phyloP scores from a whole-genome alignment of 2,888 invertebrate species.

The Zaprionus lineosus region DNA sequence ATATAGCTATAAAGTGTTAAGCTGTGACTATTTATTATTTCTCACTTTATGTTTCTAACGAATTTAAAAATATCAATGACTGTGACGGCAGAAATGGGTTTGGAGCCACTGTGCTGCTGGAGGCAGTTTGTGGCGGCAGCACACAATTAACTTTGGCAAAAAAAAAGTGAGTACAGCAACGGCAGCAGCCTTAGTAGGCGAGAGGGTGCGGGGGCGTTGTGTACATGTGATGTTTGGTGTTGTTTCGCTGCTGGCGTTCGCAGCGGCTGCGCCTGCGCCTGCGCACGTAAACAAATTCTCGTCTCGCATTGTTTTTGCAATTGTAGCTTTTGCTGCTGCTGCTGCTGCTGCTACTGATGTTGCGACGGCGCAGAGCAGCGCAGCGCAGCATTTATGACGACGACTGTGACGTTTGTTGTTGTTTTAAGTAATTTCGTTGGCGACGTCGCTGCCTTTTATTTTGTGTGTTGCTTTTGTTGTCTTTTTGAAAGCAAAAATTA shows the following conservation, averaged over 20 bases:
- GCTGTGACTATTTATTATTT: no score
- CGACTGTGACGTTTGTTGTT: conserved; percentile 14
- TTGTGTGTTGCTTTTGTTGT: conserved; percentile 41
- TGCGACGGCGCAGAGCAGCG: conserved; percentile 27
- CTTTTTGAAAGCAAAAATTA: conserved; percentile 72
- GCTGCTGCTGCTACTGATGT: conserved; percentile 2
- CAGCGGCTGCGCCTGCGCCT: conserved; percentile 51
- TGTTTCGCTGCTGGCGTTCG: conserved; percentile 8
- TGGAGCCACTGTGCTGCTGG: conserved; percentile 48
- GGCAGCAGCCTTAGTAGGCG: conserved; percentile 29
- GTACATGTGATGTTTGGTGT: conserved; percentile 8
- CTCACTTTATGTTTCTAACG: no score
- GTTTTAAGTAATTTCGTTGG: conserved; percentile 38
- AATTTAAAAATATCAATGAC: no score
- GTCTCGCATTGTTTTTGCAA: conserved; percentile 55
- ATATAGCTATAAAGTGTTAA: no score
- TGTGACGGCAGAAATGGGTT: no score
- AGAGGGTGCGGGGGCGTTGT: conserved; percentile 6
- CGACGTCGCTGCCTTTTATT: conserved; percentile 21
- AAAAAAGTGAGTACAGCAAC: conserved; percentile 59
- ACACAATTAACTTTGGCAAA: conserved; percentile 74
- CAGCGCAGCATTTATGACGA: conserved; percentile 33
- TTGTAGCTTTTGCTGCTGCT: no score
- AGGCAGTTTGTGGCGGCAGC: conserved; percentile 54
- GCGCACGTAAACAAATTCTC: conserved; percentile 75